These are phyloP conservation scores for Cheilosia pagana DNA, from an alignment of 2,888 invertebrate genomes.

Conservation along the genomic window DNA sequence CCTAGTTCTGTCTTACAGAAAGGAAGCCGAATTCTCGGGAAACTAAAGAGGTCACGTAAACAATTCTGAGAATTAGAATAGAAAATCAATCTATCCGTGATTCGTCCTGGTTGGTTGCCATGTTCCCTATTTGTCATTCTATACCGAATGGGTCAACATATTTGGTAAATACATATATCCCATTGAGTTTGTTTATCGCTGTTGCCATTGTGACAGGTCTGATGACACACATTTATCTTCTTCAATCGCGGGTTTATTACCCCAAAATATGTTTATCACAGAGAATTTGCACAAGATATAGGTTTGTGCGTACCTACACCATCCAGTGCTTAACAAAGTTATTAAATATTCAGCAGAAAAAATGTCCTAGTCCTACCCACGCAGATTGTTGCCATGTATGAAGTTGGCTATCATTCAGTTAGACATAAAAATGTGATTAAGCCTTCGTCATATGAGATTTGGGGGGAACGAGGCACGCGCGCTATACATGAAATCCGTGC, in stretches of 20 bases:
- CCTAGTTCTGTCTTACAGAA: neutral
- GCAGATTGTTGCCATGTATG: neutral
- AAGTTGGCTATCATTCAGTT: neutral
- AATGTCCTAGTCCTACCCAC: conserved; percentile 2
- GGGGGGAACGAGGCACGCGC: neutral
- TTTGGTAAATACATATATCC: conserved; percentile 4
- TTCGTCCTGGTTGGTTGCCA: conserved; percentile 21
- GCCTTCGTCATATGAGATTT: neutral
- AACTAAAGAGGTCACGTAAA: conserved; percentile 18
- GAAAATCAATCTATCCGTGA: neutral
- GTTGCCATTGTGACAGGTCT: conserved; percentile 28
- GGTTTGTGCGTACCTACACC: neutral
- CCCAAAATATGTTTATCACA: conserved; percentile 17
- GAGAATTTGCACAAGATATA: neutral
- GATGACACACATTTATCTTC: conserved; percentile 21
- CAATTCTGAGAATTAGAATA: neutral
- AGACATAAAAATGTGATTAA: conserved; percentile 3
- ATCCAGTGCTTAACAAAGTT: conserved; percentile 27
- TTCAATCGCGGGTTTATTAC: conserved; percentile 23
- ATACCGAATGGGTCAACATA: neutral
- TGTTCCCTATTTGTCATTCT: neutral
- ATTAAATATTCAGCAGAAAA: conserved; percentile 23
- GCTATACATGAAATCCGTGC: conserved; percentile 21
- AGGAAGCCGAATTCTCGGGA: conserved; percentile 1
- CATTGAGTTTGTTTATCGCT: conserved; percentile 6